Percentiles rank a stretch among this genome's conserved stretches.
Evolutionary conservation across 2,797 vertebrate species (phyloP).

Genomic region (Rhincodon typus): DNA sequence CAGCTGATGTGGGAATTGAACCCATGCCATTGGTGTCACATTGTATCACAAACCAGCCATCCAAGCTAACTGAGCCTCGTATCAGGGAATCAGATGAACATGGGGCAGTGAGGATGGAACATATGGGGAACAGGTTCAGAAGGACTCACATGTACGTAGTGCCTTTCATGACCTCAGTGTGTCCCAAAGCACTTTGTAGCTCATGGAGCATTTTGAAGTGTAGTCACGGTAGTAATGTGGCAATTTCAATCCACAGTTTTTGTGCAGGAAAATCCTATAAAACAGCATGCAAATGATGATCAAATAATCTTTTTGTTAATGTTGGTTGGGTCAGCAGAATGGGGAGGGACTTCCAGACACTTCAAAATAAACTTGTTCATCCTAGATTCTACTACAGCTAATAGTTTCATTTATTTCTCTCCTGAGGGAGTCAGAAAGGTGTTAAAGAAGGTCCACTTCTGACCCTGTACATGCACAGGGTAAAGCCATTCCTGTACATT

Average conservation of each 20-base stretch:
- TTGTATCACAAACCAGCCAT: no score
- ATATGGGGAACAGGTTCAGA: background rate
- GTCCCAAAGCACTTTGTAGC: background rate
- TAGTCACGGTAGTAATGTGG: background rate
- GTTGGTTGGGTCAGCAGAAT: background rate
- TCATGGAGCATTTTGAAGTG: background rate
- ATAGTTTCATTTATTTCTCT: no score
- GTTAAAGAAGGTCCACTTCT: background rate
- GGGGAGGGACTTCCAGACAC: no score
- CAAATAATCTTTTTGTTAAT: background rate
- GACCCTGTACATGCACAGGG: background rate
- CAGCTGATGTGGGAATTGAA: no score
- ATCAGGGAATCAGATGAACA: background rate
- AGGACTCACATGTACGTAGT: background rate
- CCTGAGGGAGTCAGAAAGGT: no score
- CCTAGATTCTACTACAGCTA: no score
- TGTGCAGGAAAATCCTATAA: background rate
- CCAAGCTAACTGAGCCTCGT: no score
- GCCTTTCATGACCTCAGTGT: background rate
- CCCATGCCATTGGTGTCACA: no score
- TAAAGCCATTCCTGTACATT: background rate
- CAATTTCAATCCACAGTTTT: background rate
- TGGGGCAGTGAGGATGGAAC: background rate
- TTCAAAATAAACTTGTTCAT: no score
- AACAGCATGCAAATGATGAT: background rate